Evolutionary conservation across 2,888 invertebrate species (phyloP).

Genomic region (Emesis russula): DNA sequence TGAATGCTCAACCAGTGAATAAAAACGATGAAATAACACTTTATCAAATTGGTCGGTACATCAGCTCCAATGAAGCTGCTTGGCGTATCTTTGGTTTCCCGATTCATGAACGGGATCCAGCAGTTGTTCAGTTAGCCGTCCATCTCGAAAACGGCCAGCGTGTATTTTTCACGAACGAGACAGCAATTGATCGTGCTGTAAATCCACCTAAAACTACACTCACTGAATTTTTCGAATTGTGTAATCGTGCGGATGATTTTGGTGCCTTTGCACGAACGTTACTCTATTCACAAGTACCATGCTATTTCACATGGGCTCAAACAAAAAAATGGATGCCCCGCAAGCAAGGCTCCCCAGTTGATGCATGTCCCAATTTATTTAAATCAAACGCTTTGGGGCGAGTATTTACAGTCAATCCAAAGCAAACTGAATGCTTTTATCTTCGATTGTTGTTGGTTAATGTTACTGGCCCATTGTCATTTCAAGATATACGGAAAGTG

Average conservation of each 20-base stretch:
- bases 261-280: conserved; percentile 62
- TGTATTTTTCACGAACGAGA: conserved; percentile 80
- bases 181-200: conserved; percentile 75
- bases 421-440: conserved; percentile 82
- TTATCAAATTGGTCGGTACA: conserved; percentile 61
- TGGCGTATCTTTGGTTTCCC: conserved; percentile 69
- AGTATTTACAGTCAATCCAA: conserved; percentile 85
- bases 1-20: conserved; percentile 22
- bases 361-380: conserved; percentile 71
- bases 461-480: conserved; percentile 75
- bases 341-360: conserved; percentile 73
- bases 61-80: conserved; percentile 61
- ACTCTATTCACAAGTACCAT: conserved; percentile 60
- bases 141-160: conserved; percentile 67
- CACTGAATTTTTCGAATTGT: conserved; percentile 81
- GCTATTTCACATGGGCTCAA: conserved; percentile 74
- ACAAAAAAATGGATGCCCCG: conserved; percentile 71
- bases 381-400: conserved; percentile 81
- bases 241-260: conserved; percentile 68
- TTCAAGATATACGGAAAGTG: conserved; percentile 70
- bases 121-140: conserved; percentile 64
- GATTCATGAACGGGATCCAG: conserved; percentile 73
- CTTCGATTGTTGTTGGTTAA: conserved; percentile 85
- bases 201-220: conserved; percentile 87
- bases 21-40: conserved; percentile 56